These are phyloP conservation scores for Siniperca knerii DNA, from an alignment of 2,113 vertebrate genomes.

Conservation along the genomic window DNA sequence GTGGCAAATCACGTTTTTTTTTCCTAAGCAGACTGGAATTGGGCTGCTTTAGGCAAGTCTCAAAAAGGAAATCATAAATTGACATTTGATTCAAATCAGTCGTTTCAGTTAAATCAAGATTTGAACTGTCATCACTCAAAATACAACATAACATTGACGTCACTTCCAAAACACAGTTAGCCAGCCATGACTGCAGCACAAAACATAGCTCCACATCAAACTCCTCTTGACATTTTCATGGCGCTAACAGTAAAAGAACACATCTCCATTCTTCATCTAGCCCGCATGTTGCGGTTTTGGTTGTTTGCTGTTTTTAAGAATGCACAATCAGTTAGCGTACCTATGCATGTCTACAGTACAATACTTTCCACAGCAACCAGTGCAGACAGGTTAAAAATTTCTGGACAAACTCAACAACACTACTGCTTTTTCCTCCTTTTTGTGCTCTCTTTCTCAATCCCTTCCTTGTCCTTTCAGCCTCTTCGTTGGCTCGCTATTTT, in stretches of 20 bases:
- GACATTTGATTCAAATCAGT: neutral
- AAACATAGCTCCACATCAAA: slow-evolving; percentile 20
- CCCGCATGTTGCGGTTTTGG: neutral
- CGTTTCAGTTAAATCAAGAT: neutral
- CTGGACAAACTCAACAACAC: neutral
- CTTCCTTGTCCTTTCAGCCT: slow-evolving; percentile 24
- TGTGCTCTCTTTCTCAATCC: neutral
- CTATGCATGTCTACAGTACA: neutral
- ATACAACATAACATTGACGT: neutral
- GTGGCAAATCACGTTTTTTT: neutral
- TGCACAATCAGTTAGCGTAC: neutral
- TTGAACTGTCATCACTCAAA: neutral
- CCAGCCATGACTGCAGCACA: neutral
- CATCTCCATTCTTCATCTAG: neutral
- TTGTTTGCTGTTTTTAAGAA: neutral
- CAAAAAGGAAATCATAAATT: neutral
- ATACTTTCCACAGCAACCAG: neutral
- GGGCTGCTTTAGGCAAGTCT: neutral
- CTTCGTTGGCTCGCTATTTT: slow-evolving; percentile 27
- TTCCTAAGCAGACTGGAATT: neutral
- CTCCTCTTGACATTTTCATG: neutral
- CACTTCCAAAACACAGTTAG: neutral
- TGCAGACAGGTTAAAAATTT: neutral
- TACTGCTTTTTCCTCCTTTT: neutral
- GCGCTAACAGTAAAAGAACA: neutral